Base-by-base conservation (phyloP, 2,888 invertebrate genomes). In the Lamproptera curius region DNA sequence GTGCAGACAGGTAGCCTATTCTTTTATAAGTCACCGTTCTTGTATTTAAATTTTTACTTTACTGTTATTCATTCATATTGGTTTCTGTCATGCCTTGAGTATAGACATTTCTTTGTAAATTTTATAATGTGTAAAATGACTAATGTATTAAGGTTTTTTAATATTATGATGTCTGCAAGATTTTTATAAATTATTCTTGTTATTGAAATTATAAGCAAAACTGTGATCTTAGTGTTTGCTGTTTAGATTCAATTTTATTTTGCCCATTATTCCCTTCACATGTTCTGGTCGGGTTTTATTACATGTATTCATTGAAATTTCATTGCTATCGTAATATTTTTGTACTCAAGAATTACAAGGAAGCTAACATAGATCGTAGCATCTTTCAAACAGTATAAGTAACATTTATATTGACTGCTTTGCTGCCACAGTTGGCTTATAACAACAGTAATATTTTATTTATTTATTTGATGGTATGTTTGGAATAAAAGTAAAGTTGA, bases 1-100 rank as follows among this genome's bases (percentile, higher is more conserved):
- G 62, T 69, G 66, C 65, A 49, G 67, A 58, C 65, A 59, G 62
- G 54, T 55, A 57, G 62, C 58, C 45, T 45, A 43, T 55, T 47
- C 57, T 51, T 42, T 53, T 42, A 49, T 45, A 58, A 58, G 61
- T 67, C 65, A 59, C 68, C 65, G 65, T 64, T 75, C 73, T 73
- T 70, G 67, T 74, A 68, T 76, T 73, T 67, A 72, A n/a, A 70
- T 61, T 70, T 70, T 65, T 69, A 72, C 63, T 73, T 65, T 63
- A 70, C 67, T 67, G 63, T 70, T 73, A 70, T 63, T 70, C 59
- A 42, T 26, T 28, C 6, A 11, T 5, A 40, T 26, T 34, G 11
- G 11, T 20, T 34, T 38, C 33, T 38, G n/a, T 1, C 11, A 31
- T 31, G 1, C 11, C 11, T n/a, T 31, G 4, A 31, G 2, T 31